Base-by-base conservation (phyloP, 1,140 invertebrate genomes). In the Potamilus streckersoni region DNA sequence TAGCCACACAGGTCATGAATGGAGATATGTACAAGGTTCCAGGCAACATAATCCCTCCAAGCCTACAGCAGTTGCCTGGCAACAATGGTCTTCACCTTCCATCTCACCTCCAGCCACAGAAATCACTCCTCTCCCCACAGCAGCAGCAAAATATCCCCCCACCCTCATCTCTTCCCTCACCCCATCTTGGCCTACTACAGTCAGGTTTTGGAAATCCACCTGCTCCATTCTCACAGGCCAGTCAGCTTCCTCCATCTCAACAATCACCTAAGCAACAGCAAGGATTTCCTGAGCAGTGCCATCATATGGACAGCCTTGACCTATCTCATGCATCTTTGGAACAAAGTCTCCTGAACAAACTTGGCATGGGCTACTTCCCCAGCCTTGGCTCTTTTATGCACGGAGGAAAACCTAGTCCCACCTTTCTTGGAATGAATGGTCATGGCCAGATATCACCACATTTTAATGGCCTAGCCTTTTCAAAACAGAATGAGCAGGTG, bases 21-120 rank as follows among this genome's bases (percentile, higher is more conserved):
- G 76, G 74, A 20, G 84, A 85, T 19, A 82, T 85, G 70, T 86
- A 84, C 74, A 86, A 86, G 73, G 66, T 80, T 56, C 81, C 84
- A 27, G 75, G 68, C 63, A 69, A 79, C 14, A 81, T 83, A 76
- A 75, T 78, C 17, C 81, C 82, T 6, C 66, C 68, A 59, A 73
- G 66, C 38, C 69, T 71, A 49, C 80, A 79, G 63, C 82, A 78
- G 67, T 80, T 73, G 69, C 76, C 72, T 71, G 58, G 78, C 78
- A 70, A 73, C 73, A 75, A 81, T 79, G 73, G 79, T 73, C 71
- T 82, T 73, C 76, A 81, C 49, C 69, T 78, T 60, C 58, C 61
- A 62, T 69, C 69, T 65, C 55, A 68, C 71, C 64, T 71, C 62
- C 59, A 78, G 76, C 73, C 63, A 70, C 69, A 71, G 20, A 56